phyloP scores from a whole-genome alignment of 2,113 vertebrate genomes.

The Pyxicephalus adspersus region DNA sequence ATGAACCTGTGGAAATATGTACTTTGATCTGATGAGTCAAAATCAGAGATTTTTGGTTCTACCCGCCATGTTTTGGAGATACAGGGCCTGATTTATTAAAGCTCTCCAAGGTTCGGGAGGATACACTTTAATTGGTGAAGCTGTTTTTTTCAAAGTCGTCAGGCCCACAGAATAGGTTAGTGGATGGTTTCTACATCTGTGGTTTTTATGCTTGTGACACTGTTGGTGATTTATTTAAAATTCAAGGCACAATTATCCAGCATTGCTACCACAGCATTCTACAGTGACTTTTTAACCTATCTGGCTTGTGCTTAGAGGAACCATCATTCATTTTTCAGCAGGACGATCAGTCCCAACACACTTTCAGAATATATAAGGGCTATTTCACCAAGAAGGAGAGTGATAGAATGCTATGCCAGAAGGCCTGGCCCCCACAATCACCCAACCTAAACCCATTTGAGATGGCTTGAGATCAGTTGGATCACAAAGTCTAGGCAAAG shows the following conservation, averaged over 20 bases:
- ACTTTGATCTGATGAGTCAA: not conserved
- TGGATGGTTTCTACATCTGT: not conserved
- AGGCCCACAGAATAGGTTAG: not conserved
- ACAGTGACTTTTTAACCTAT: no score
- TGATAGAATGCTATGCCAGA: not conserved
- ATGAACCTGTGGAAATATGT: not conserved
- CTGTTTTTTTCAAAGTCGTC: no score
- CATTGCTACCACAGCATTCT: not conserved
- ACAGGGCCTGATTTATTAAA: no score
- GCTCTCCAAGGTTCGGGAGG: no score
- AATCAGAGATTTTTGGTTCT: not conserved
- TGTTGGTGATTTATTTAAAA: not conserved
- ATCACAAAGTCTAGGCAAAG: not conserved
- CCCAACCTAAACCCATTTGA: no score
- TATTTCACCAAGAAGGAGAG: constrained; percentile 1
- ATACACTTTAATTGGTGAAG: no score
- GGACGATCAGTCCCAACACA: not conserved
- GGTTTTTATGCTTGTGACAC: not conserved
- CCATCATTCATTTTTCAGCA: not conserved
- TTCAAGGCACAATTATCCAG: not conserved
- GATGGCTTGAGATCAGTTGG: not conserved
- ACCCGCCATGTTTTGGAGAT: not conserved
- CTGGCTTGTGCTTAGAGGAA: no score
- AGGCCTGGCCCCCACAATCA: no score
- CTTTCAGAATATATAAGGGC: not conserved